A percentile compares a stretch with the other conserved stretches of the same genome.
Conservation (phyloP, 2,113 vertebrate genomes). For the Periophthalmus modestus region DNA sequence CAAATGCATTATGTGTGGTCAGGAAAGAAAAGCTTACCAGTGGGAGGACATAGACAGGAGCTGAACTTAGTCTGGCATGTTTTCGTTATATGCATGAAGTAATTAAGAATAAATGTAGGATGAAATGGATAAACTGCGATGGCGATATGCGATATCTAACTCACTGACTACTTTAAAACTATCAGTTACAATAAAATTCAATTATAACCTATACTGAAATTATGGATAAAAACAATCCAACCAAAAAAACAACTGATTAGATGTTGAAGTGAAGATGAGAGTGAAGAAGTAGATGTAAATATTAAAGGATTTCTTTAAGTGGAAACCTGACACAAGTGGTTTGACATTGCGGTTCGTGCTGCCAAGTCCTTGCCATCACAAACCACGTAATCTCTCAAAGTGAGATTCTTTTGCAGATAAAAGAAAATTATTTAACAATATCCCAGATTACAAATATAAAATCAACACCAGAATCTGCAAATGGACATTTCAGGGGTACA, state of each 20-base stretch:
- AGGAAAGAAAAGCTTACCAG: background rate
- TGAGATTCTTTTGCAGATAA: too few relatives aligned
- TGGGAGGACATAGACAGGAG: background rate
- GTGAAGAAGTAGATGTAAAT: background rate
- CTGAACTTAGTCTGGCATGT: background rate
- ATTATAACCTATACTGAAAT: background rate
- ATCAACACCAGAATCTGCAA: background rate
- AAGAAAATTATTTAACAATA: background rate
- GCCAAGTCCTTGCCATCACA: background rate
- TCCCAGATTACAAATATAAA: background rate
- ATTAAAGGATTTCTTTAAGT: background rate
- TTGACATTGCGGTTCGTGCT: too few relatives aligned
- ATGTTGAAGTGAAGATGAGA: background rate
- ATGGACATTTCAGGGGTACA: background rate
- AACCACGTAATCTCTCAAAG: background rate
- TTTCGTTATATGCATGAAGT: background rate
- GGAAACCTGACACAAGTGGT: background rate
- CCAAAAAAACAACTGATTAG: background rate
- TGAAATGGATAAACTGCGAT: too few relatives aligned
- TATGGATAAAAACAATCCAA: background rate
- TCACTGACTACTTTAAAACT: too few relatives aligned
- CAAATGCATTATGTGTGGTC: constrained; percentile 1
- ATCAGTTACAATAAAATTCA: too few relatives aligned
- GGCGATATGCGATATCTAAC: too few relatives aligned
- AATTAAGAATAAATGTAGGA: background rate